Conservation (phyloP, 1,140 invertebrate genomes). For the Onthophagus taurus region DNA sequence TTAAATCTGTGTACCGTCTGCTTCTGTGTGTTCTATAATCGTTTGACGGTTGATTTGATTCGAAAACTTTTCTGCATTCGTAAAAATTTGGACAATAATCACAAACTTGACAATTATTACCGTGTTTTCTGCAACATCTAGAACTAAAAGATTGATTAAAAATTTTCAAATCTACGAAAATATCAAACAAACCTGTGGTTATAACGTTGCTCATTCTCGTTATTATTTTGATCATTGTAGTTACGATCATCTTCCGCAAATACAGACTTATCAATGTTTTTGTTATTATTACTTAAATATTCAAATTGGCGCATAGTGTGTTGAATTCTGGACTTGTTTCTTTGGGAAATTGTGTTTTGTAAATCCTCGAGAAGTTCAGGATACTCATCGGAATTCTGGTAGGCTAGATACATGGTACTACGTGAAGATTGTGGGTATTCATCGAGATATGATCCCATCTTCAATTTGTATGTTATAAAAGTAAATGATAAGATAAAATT, state of each 20-base stretch:
- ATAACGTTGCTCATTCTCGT: too few species aligned
- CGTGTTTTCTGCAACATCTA: constrained; percentile 11
- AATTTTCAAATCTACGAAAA: too few species aligned
- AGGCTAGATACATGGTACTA: too few species aligned
- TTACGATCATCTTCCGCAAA: constrained; percentile 26
- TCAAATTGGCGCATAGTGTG: constrained; percentile 32
- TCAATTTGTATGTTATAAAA: too few species aligned
- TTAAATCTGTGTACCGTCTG: constrained; percentile 12
- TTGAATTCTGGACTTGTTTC: constrained; percentile 29
- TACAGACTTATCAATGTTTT: constrained; percentile 29
- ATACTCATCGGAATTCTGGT: constrained; percentile 33
- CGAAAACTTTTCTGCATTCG: constrained; percentile 14
- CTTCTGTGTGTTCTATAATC: constrained; percentile 9
- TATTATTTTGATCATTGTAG: not conserved
- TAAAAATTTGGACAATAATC: constrained; percentile 16
- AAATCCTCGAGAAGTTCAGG: constrained; percentile 29
- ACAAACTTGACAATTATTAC: constrained; percentile 18
- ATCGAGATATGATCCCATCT: too few species aligned
- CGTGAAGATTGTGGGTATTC: too few species aligned
- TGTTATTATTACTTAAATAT: constrained; percentile 27
- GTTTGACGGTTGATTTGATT: constrained; percentile 13
- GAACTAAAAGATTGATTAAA: too few species aligned
- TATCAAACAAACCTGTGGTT: too few species aligned
- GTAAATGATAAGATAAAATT: too few species aligned
- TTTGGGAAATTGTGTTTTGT: constrained; percentile 22